These are phyloP conservation scores for Tuberolachnus salignus DNA, from an alignment of 2,888 invertebrate genomes.

Conservation along the genomic window DNA sequence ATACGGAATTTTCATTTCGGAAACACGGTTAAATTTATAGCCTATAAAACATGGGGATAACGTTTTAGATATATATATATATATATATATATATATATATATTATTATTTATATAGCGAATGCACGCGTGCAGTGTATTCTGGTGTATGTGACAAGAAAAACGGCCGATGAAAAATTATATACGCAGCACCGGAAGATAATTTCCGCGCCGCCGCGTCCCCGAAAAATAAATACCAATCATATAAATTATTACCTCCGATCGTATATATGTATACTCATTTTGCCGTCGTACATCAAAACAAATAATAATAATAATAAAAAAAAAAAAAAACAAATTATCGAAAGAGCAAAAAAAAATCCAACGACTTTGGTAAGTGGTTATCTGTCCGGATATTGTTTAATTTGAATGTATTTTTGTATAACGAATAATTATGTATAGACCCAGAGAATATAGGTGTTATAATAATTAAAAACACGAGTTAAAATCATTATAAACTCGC, in stretches of 20 bases:
- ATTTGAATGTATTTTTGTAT: no score
- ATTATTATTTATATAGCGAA: constrained; percentile 29
- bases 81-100: no score
- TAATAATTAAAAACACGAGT: no score
- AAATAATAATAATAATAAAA: no score
- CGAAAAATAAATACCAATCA: not conserved
- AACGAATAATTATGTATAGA: no score
- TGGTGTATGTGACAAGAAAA: not conserved
- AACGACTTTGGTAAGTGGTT: no score
- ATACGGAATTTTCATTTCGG: constrained; percentile 24
- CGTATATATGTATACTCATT: not conserved
- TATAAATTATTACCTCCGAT: not conserved
- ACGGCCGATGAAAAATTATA: constrained; percentile 34
- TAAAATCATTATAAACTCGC: no score
- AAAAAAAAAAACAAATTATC: no score
- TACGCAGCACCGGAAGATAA: constrained; percentile 11
- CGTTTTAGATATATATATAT: no score
- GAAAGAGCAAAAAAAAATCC: no score
- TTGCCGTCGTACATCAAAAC: not conserved
- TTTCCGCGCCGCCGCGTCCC: not conserved
- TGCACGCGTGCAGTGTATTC: not conserved
- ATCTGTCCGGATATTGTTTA: no score
- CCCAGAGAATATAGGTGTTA: no score
- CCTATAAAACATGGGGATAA: constrained; percentile 1
- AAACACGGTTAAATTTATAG: constrained; percentile 33